Evolutionary conservation across 2,797 vertebrate species (phyloP), one percentile per base, ranked within the genome.

Genomic region (Coregonus suidteri): DNA sequence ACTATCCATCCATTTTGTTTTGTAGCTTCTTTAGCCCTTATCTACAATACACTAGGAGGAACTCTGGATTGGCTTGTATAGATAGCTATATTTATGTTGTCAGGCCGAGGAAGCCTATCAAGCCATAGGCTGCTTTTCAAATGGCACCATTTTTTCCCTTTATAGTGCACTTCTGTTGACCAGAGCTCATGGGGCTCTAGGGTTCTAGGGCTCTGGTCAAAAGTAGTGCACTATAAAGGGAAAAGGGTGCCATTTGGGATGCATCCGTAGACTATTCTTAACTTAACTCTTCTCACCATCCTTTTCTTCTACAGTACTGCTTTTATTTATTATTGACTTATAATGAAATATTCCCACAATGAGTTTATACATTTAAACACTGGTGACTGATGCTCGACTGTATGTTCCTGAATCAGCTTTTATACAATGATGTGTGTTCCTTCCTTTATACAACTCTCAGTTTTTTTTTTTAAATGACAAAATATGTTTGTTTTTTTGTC

Each of bases 101-200:
- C 84, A 81, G 88, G 91, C 90, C 89, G 88, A 86, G 73, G 79
- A 75, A 73, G 90, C 93, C 92, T 90, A 76, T 90, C 13, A 92
- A 94, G 93, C 94, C 94, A 95, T 94, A 86, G 91, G 88, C 91
- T 90, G 90, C 72, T 91, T 84, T 84, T 87, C 86, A 86, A 71
- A 77, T 64, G 52, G 75, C 71, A 53, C 74, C 83, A 64, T 80
- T 2, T 34, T 2, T 34, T 34, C 31, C 41, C 41, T 47, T 13
- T 47, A 47, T 13, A 47, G 9, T 47, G 41, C 41, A 47, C 7
- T 47, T 47, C 7, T 11, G 41, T 47, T 47, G 77, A 67, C 82
- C 71, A 83, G 41, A 47, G 9, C 41, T 47, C 9, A 47, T 13
- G 9, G 41, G 11, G 41, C 9, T 47, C 41, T 9, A 47, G 41